A percentile compares a stretch with the other conserved stretches of the same genome.
These are phyloP conservation scores for Eupithecia vulgata DNA, from an alignment of 2,888 invertebrate species.

Conservation along the genomic window DNA sequence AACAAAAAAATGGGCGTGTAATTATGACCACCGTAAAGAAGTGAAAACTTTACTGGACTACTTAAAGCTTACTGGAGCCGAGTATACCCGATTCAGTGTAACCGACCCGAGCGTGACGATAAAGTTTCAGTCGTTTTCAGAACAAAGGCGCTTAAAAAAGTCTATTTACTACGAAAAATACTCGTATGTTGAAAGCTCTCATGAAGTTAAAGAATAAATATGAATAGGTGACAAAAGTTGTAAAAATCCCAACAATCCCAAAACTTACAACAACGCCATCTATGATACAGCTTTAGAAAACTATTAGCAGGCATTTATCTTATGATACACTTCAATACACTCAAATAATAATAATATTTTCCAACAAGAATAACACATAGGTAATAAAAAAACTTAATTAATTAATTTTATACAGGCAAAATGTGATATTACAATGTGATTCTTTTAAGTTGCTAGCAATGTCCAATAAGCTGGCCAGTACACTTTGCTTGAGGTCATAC, in stretches of 20 bases:
- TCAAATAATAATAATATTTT: background rate
- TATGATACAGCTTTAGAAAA: constrained; percentile 22
- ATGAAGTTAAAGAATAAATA: background rate
- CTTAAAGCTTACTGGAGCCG: background rate
- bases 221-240: background rate
- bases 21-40: background rate
- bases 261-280: constrained; percentile 19
- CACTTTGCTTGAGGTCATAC: background rate
- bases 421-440: background rate
- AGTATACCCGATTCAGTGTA: background rate
- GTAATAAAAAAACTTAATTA: background rate
- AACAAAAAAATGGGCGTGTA: no score
- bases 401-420: background rate
- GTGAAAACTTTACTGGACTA: background rate
- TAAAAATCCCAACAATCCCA: constrained; percentile 8
- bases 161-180: background rate
- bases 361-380: background rate
- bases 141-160: no score
- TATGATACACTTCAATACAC: constrained; percentile 1
- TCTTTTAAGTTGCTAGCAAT: background rate
- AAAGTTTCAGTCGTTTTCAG: no score
- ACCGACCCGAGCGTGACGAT: no score
- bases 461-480: background rate
- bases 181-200: background rate
- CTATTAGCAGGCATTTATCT: constrained; percentile 19